These are phyloP conservation scores for Cosmopolites sordidus DNA, from an alignment of 2,888 invertebrate genomes.

Conservation along the genomic window DNA sequence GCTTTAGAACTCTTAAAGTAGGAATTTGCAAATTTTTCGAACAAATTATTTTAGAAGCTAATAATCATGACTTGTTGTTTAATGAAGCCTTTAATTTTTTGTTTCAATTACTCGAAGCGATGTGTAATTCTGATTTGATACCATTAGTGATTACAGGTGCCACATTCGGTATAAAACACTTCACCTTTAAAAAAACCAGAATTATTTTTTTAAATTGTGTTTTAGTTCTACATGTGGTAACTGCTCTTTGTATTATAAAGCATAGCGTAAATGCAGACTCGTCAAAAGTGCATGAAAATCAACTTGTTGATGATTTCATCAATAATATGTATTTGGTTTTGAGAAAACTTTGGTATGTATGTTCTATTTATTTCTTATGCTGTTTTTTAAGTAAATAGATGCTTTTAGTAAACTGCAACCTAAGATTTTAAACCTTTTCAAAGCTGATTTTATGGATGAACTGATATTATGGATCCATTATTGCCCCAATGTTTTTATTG, in stretches of 20 bases:
- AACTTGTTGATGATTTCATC: neutral
- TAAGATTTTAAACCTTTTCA: neutral
- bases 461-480: slow-evolving; percentile 9
- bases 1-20: no score
- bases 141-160: slow-evolving; percentile 3
- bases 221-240: slow-evolving; percentile 6
- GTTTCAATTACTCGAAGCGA: no score
- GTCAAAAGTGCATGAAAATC: neutral
- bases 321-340: neutral
- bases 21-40: no score
- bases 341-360: slow-evolving; percentile 3
- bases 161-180: slow-evolving; percentile 2
- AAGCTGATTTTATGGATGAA: neutral
- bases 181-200: no score
- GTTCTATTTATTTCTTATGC: neutral
- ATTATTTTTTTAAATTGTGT: neutral
- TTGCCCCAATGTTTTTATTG: slow-evolving; percentile 1
- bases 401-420: neutral
- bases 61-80: no score
- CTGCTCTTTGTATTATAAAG: slow-evolving; percentile 5
- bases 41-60: no score
- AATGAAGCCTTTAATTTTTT: no score
- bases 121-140: neutral
- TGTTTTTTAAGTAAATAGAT: neutral
- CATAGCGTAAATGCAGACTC: neutral